Base-by-base conservation (phyloP, 2,888 invertebrate species). In the Drosophila falleni region DNA sequence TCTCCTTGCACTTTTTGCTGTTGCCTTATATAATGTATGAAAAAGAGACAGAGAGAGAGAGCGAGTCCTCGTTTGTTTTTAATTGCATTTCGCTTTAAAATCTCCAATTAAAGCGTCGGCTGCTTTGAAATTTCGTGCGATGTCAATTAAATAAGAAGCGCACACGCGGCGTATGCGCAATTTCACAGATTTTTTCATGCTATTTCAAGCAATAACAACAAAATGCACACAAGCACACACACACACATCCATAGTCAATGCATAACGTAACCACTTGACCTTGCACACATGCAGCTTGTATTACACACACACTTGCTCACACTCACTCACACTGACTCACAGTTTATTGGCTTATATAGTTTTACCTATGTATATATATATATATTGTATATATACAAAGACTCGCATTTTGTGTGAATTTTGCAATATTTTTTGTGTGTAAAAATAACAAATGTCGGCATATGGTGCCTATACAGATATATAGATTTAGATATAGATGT, bases 261-360 rank as follows among this genome's bases (percentile, higher is more conserved):
- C n/a, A 56, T 70, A 80, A 74, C 71, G 74, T 78, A 77, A 79
- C 68, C 70, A 81, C 87, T 88, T 89, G 89, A 89, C 89, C 89
- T 89, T 89, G 89, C 87, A 74, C 76, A 74, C 81, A 68, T 69
- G 62, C 53, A 71, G 66, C 71, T 80, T 76, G 73, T 70, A 71
- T 69, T 83, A 71, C 70, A 65, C 55, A 62, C 26, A 61, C 33
- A 53, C 46, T 35, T 44, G 41, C 44, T 53, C 44, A 41, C 51
- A 39, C 35, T 33, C 55, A 37, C 44, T 35, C 37, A 51, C 39
- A 58, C 10, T 56, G 37, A 13, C 29, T 42, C 46, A 62, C 59
- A 56, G 67, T 79, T 67, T 79, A 73, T 79, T 53, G 73, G 68
- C 83, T 87, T 87, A 71, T 69, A 70, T 47, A 80, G 56, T 47